Conservation (phyloP, 2,113 vertebrate species). For the Pristiophorus japonicus region DNA sequence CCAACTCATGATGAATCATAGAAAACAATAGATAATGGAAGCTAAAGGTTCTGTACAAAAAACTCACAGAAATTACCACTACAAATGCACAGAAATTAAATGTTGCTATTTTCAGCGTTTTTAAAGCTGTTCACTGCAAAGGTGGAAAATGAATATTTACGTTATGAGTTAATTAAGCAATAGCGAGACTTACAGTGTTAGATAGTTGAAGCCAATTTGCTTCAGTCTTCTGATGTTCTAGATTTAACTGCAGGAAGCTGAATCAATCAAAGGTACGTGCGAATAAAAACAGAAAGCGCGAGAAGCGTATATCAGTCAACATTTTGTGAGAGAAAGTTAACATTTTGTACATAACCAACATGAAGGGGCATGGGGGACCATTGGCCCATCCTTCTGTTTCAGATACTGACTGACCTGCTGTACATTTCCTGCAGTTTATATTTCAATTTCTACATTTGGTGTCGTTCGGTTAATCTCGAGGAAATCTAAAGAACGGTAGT, state of each 20-base stretch:
- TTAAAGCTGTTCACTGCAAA: neutral
- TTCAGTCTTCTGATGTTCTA: neutral
- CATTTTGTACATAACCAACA: neutral
- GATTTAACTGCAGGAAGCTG: neutral
- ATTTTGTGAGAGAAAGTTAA: neutral
- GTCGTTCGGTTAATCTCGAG: neutral
- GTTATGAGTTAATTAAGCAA: neutral
- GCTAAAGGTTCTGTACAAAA: neutral
- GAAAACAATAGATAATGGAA: neutral
- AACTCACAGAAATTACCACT: neutral
- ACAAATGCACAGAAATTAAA: neutral
- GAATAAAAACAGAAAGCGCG: neutral
- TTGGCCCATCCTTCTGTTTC: neutral
- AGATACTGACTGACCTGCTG: neutral
- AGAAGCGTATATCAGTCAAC: neutral
- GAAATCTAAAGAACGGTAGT: neutral
- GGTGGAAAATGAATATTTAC: slow-evolving; percentile 2
- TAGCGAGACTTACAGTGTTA: neutral
- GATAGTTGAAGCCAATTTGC: neutral
- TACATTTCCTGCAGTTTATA: neutral
- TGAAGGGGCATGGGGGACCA: too few relatives aligned
- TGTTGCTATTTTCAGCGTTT: neutral
- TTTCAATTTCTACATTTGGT: neutral
- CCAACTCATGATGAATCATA: neutral
- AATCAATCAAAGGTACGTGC: neutral